Evolutionary conservation across 2,113 vertebrate species (phyloP), one percentile per base, ranked within the genome.

Genomic region (Tricholaema leucomelas): DNA sequence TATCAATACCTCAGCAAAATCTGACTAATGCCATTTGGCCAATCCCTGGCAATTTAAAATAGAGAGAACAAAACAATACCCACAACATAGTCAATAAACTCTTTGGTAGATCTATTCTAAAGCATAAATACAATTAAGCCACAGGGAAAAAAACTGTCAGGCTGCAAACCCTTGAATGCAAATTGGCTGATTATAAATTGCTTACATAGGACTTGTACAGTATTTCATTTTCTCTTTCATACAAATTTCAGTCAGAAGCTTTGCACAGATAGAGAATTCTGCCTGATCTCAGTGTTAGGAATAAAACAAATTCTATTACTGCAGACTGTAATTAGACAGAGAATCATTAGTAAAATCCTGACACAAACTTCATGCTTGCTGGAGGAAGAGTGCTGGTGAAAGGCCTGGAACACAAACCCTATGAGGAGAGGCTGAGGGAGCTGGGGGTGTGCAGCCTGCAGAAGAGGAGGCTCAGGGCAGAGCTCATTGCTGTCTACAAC

Each of bases 291-390:
- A 83, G 69, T 90, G 40, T 82, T 75, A 64, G 7, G 18, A 90
- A 94, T 90, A 84, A 91, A 95, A 59, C 28, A 46, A 94, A 96
- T 91, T 88, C 94, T 84, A 94, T 96, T 94, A 89, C 16, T 30
- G 44, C 64, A 60, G 59, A 69, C 61, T 79, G 50, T 94, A 96
- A 95, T 96, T 95, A 97, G 90, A 85, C 58, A 56, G 24, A 91
- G 31, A 89, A 63, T 80, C 33, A 23, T 64, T 85, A 91, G 61
- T 20, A 90, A 90, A 93, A 85, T 85, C 42, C 71, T 79, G 15
- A 56, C 90, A 21, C 75, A 58, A 82, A 67, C 52, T 90, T 5
- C 74, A 31, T 33, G 8, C 42, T 92, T 75, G 35, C 81, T 73
- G 42, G 10, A 91, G 52, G 81, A 96, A 79, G 27, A 70, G n/a